phyloP scores from a whole-genome alignment of 2,888 invertebrate species.

The Philhelius pedissequus region DNA sequence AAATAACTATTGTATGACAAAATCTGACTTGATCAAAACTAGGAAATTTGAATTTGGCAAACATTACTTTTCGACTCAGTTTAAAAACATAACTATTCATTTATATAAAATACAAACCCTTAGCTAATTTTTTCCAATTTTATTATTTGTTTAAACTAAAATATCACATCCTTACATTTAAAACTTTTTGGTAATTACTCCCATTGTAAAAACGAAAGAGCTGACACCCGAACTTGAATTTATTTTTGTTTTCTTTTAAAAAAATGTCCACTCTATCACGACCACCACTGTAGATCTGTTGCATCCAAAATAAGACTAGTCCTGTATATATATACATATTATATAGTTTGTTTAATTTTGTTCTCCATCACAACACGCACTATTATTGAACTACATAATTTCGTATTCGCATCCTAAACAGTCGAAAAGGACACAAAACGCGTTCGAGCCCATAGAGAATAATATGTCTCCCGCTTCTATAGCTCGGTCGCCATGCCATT shows the following conservation, averaged over 20 bases:
- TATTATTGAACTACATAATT: constrained; percentile 68
- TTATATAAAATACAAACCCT: no score
- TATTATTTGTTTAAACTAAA: no score
- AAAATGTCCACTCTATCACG: background rate
- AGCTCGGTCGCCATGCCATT: background rate
- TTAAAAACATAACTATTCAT: no score
- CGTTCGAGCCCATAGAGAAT: constrained; percentile 20
- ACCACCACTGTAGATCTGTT: constrained; percentile 22
- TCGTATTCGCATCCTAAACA: constrained; percentile 59
- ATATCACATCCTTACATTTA: no score
- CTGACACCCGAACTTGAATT: constrained; percentile 34
- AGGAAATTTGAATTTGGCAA: no score
- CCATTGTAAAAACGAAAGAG: constrained; percentile 41
- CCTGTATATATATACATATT: background rate
- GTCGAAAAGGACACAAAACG: constrained; percentile 27
- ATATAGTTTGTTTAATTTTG: constrained; percentile 29
- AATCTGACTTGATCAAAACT: no score
- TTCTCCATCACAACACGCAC: constrained; percentile 60
- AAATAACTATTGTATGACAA: no score
- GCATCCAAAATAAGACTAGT: background rate
- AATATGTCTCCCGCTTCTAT: constrained; percentile 23
- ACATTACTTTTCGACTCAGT: no score
- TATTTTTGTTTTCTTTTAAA: background rate
- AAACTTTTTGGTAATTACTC: no score
- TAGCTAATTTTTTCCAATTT: no score